Base-by-base conservation (phyloP, 2,888 invertebrate species). In the Phoronis australis region DNA sequence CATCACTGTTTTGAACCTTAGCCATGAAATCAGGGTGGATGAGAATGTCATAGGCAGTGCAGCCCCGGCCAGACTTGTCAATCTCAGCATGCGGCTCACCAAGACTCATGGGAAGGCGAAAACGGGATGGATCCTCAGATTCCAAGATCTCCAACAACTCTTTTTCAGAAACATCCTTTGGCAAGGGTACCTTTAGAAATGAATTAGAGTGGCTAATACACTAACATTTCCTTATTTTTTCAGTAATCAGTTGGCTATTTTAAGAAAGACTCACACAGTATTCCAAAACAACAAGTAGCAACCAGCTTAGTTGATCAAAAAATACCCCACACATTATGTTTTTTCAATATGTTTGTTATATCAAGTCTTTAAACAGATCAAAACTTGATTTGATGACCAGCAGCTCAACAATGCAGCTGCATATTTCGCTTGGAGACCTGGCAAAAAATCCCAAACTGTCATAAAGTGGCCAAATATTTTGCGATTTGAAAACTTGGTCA, bases 31-130 rank as follows among this genome's bases (percentile, higher is more conserved):
- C 78, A 2, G 87, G 83, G 76, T 90, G 87, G 27, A 94, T 83
- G 2, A 90, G 88, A 25, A 94, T 84, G 75, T 94, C 93, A 69
- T 87, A 89, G 0, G 84, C 88, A 50, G 84, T 83, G 35, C 87
- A 86, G 0, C 84, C 83, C 22, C 82, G 80, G 26, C 88, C 87
- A 45, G 83, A 82, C 73, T 89, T 91, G 71, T 92, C 92, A 22
- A 80, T 77, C 66, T 90, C 90, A 4, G 82, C 81, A 60, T 87
- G 85, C 3, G 87, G 84, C 68, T 87, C 87, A 0, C 91, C 91
- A 56, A 94, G 86, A 72, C 92, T 92, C 88, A 94, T 88, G 0
- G 93, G 93, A 40, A 94, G 85, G 54, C 87, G 80, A 75, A 84
- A 93, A 42, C 83, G 83, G 3, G 84, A 82, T 0, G 86, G 84